Conservation (phyloP, 1,140 invertebrate genomes). For the Alviniconcha marisindica region DNA sequence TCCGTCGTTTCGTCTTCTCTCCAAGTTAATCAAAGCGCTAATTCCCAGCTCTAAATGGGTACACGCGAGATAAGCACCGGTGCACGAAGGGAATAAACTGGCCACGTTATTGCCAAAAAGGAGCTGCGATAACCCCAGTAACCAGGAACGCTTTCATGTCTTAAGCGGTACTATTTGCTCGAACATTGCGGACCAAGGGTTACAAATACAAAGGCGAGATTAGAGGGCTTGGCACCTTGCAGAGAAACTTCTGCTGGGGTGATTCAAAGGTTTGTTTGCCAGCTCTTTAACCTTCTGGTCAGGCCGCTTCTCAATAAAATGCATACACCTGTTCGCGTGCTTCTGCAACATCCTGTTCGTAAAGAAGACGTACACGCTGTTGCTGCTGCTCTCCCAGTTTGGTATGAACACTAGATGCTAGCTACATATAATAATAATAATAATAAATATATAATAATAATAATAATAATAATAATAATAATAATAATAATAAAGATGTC, state of each 20-base stretch:
- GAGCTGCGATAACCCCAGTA: slow-evolving; percentile 2
- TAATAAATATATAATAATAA: too few species aligned
- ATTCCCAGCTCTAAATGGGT: neutral
- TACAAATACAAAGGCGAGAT: neutral
- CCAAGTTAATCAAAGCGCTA: neutral
- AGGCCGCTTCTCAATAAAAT: neutral
- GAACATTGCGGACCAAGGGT: neutral
- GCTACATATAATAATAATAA: too few species aligned
- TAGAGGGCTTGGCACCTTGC: slow-evolving; percentile 8
- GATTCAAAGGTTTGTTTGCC: neutral
- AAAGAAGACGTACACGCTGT: too few species aligned
- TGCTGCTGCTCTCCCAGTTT: too few species aligned
- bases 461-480: too few species aligned
- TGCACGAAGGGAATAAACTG: neutral
- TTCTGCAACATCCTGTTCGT: neutral
- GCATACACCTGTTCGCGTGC: neutral
- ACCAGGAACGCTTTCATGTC: neutral
- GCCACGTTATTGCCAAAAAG: neutral
- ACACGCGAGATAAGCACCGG: neutral
- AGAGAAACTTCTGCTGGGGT: neutral
- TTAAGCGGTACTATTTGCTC: neutral
- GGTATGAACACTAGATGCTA: too few species aligned
- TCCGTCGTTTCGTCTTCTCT: neutral
- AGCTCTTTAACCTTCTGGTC: neutral
- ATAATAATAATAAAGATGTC: too few species aligned